A percentile compares a stretch with the other conserved stretches of the same genome.
Conservation (phyloP, 1,140 invertebrate species). For the Halictus rubicundus region DNA sequence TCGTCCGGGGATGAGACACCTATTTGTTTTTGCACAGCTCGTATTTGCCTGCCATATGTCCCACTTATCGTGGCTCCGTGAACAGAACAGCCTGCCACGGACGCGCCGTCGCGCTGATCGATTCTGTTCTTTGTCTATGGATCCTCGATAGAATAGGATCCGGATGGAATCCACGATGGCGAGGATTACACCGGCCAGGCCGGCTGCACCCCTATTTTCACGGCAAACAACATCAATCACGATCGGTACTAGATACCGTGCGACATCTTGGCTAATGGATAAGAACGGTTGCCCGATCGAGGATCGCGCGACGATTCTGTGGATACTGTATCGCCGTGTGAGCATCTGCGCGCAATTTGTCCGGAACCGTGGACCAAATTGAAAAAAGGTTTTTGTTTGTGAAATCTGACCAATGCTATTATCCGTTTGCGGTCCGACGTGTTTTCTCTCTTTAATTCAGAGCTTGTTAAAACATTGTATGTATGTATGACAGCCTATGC, state of each 20-base stretch:
- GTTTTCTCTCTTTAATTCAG: too few species aligned
- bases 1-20: slow-evolving; percentile 31
- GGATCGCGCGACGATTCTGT: not conserved
- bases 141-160: not conserved
- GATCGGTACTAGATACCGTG: slow-evolving; percentile 43
- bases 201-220: not conserved
- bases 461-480: too few species aligned
- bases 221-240: slow-evolving; percentile 61
- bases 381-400: too few species aligned
- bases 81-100: not conserved
- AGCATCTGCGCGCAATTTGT: slow-evolving; percentile 15
- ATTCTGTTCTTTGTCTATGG: slow-evolving; percentile 21
- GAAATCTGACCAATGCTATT: too few species aligned
- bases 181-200: slow-evolving; percentile 18
- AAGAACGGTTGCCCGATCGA: slow-evolving; percentile 10
- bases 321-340: slow-evolving; percentile 21
- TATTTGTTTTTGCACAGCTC: slow-evolving; percentile 66
- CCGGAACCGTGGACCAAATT: too few species aligned
- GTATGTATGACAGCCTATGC: too few species aligned
- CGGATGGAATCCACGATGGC: slow-evolving; percentile 9
- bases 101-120: not conserved
- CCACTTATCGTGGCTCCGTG: slow-evolving; percentile 29
- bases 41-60: slow-evolving; percentile 68
- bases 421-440: too few species aligned
- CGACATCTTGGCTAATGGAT: slow-evolving; percentile 33